These are phyloP conservation scores for Isurus oxyrinchus DNA, from an alignment of 2,113 vertebrate species.

Conservation along the genomic window DNA sequence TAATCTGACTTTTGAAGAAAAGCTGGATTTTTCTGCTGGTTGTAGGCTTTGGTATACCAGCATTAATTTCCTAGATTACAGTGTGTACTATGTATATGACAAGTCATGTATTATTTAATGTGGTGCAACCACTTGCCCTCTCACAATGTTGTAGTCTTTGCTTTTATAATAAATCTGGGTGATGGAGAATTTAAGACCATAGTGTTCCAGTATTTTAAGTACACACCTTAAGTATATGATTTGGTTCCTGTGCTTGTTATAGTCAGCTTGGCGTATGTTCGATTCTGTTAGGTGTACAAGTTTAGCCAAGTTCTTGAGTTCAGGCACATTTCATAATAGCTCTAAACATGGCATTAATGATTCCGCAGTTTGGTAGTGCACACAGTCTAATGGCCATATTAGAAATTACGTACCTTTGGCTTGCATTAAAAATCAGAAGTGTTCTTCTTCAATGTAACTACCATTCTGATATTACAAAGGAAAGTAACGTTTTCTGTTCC, in stretches of 20 bases:
- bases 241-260: neutral
- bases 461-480: neutral
- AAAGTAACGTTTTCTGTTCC: neutral
- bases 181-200: neutral
- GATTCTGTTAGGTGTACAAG: neutral
- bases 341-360: neutral
- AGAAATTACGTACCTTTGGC: neutral
- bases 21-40: neutral
- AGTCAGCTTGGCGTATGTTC: neutral
- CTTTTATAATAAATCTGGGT: neutral
- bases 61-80: constrained; percentile 22
- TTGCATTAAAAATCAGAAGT: neutral
- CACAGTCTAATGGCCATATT: neutral
- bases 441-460: neutral
- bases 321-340: neutral
- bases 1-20: neutral
- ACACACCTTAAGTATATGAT: neutral
- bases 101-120: neutral
- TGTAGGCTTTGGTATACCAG: neutral
- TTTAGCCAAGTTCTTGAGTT: neutral
- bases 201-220: neutral
- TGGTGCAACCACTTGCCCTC: neutral
- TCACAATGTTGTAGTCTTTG: neutral
- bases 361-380: neutral
- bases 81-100: neutral